Evolutionary conservation across 2,888 invertebrate species (phyloP).

Genomic region (Apotomis betuletana): DNA sequence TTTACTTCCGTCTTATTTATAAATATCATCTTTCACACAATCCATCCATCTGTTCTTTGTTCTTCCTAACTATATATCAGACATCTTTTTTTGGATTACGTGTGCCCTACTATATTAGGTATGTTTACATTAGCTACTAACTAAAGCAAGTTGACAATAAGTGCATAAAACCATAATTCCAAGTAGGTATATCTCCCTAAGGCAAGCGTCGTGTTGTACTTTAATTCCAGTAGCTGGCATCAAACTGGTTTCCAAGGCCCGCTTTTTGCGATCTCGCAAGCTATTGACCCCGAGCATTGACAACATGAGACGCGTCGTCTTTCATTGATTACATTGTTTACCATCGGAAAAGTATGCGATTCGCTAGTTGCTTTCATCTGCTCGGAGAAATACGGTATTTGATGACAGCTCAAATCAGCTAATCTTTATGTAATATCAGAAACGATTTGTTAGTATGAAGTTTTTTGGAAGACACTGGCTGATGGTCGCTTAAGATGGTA

Average conservation of each 20-base stretch:
- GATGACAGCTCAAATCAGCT: too few relatives aligned
- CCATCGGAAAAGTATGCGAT: constrained; percentile 19
- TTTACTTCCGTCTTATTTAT: too few relatives aligned
- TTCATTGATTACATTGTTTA: constrained; percentile 52
- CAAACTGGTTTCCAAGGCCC: constrained; percentile 66
- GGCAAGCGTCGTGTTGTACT: constrained; percentile 16
- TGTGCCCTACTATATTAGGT: too few relatives aligned
- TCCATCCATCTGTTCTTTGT: too few relatives aligned
- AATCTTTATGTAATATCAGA: too few relatives aligned
- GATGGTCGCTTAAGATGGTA: too few relatives aligned
- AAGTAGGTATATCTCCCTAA: constrained; percentile 10
- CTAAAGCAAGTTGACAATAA: background rate
- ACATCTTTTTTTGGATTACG: too few relatives aligned
- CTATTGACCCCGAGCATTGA: constrained; percentile 59
- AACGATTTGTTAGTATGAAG: too few relatives aligned
- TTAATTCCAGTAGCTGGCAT: constrained; percentile 44
- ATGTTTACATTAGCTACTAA: background rate
- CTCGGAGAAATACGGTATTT: background rate
- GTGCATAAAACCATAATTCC: constrained; percentile 4
- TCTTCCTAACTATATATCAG: too few relatives aligned
- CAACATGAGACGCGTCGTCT: constrained; percentile 47
- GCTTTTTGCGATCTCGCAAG: constrained; percentile 65
- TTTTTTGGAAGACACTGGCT: too few relatives aligned
- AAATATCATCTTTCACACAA: too few relatives aligned
- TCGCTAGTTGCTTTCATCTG: constrained; percentile 22